Evolutionary conservation across 2,888 invertebrate species (phyloP).

Genomic region (Dendrolimus pini): DNA sequence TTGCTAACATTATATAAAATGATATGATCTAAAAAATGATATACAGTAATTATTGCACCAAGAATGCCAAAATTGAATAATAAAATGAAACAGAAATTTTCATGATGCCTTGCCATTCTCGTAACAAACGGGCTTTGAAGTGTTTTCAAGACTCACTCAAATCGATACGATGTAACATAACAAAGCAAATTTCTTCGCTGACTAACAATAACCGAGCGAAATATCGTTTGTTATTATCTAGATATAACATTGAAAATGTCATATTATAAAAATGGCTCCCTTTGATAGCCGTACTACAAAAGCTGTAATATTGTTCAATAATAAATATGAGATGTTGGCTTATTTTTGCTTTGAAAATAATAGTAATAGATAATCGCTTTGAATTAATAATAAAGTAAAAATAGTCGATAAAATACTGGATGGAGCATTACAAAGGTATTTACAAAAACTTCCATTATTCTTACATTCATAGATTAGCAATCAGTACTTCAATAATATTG

Average conservation of each 20-base stretch:
- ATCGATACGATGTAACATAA: slow-evolving; percentile 33
- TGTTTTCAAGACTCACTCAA: slow-evolving; percentile 28
- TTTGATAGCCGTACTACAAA: background rate
- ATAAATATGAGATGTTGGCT: no score
- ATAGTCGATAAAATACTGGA: no score
- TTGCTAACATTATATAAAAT: no score
- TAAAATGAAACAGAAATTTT: slow-evolving; percentile 6
- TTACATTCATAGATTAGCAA: no score
- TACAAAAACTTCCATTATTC: no score
- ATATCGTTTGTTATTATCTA: slow-evolving; percentile 30
- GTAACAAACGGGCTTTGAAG: slow-evolving; percentile 31
- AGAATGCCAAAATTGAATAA: slow-evolving; percentile 1
- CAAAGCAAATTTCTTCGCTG: slow-evolving; percentile 29
- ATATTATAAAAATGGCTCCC: background rate
- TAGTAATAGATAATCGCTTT: no score
- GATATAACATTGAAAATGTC: background rate
- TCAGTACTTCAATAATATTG: no score
- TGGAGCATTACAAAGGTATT: no score
- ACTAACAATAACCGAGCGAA: slow-evolving; percentile 29
- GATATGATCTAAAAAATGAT: no score
- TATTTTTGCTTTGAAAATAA: no score
- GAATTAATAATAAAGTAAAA: no score
- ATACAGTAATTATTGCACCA: no score
- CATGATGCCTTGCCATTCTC: slow-evolving; percentile 19
- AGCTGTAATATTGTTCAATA: background rate